Evolutionary conservation across 2,888 invertebrate species (phyloP).

Genomic region (Deilephila elpenor): DNA sequence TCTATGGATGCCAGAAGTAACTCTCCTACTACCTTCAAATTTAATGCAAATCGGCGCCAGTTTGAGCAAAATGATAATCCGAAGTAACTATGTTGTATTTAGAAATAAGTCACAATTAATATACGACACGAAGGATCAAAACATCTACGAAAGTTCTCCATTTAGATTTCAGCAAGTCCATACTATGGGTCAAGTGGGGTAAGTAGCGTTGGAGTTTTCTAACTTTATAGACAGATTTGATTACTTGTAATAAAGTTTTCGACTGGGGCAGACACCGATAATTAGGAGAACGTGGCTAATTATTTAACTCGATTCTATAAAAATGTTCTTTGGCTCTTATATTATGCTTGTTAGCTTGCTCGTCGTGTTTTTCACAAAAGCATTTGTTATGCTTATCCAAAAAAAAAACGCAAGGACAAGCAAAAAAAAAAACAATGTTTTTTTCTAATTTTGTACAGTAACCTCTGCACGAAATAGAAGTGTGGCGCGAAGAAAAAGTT

Average conservation of each 20-base stretch:
- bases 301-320: too few species aligned
- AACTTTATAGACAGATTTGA: neutral
- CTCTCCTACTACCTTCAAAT: constrained; percentile 57
- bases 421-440: too few species aligned
- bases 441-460: neutral
- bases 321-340: too few species aligned
- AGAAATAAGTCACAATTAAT: constrained; percentile 59
- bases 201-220: constrained; percentile 46
- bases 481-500: neutral
- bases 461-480: neutral
- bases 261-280: too few species aligned
- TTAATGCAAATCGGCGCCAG: constrained; percentile 52
- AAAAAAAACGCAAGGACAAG: too few species aligned
- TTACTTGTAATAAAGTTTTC: too few species aligned
- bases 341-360: too few species aligned
- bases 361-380: too few species aligned
- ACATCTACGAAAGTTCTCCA: constrained; percentile 55
- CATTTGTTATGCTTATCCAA: too few species aligned
- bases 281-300: too few species aligned
- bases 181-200: constrained; percentile 59
- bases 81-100: constrained; percentile 55
- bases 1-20: constrained; percentile 50
- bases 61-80: constrained; percentile 60
- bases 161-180: constrained; percentile 63
- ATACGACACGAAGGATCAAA: constrained; percentile 40